Percentiles rank a stretch among this genome's conserved stretches.
phyloP scores from a whole-genome alignment of 2,888 invertebrate genomes.

The Rhopalosiphum nymphaeae region DNA sequence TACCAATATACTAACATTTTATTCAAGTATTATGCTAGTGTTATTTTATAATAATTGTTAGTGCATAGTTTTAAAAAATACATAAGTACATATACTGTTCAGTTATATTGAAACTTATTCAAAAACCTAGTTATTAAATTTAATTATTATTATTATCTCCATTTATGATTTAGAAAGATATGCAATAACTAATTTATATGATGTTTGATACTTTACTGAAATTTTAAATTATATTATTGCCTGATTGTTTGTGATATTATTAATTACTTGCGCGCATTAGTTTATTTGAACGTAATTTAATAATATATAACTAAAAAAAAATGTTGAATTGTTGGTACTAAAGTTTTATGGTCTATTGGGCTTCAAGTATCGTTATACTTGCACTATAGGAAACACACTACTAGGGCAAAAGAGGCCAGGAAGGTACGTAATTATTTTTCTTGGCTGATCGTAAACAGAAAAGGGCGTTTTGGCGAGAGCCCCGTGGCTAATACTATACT shows the following conservation, averaged over 20 bases:
- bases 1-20: not conserved
- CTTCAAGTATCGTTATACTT: constrained; percentile 30
- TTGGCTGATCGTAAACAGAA: constrained; percentile 57
- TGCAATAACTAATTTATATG: not conserved
- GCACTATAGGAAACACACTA: not conserved
- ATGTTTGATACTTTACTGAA: not conserved
- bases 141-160: not conserved
- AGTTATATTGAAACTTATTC: not conserved
- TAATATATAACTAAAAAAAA: not conserved
- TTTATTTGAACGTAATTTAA: not conserved
- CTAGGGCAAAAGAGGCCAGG: not conserved
- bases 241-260: not conserved
- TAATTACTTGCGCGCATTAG: not conserved
- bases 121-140: not conserved
- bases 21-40: not conserved
- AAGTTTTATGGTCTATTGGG: constrained; percentile 24
- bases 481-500: constrained; percentile 31
- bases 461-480: constrained; percentile 58
- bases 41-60: not conserved
- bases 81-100: not conserved
- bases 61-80: not conserved
- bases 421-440: constrained; percentile 59
- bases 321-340: not conserved
- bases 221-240: not conserved
- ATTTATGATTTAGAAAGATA: not conserved